Evolutionary conservation across 2,888 invertebrate species (phyloP), one percentile per base, ranked within the genome.

Genomic region (Ormyrus thymus): DNA sequence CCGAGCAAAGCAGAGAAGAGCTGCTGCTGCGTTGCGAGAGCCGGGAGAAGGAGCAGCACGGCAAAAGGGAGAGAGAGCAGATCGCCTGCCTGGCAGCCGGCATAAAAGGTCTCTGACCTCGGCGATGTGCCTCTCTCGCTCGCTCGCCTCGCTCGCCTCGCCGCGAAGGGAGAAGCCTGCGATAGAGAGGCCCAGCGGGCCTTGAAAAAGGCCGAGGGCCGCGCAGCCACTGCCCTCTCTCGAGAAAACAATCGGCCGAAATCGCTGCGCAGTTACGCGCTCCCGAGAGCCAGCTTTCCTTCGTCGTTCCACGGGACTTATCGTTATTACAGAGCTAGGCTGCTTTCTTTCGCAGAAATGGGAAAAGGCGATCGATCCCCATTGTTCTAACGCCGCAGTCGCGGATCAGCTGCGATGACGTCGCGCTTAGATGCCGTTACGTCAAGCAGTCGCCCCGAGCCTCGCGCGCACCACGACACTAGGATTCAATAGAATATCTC

Each of bases 91-190:
- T 87, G 84, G 85, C 87, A 84, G 86, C 84, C 86, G 86, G 86
- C 86, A 85, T 85, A 85, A 87, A 87, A 88, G 89, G 89, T 89
- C 89, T 87, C 86, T 89, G 87, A 88, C 88, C 88, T 86, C 87
- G 85, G 85, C 87, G 84, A 85, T 86, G 87, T 29, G 85, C 29
- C 56, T 58, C 15, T 65, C 51, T 43, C n/a, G 43, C 62, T 43
- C 53, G 10, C 64, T n/a, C 13, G 13, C 13, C 48, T 15, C 48
- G 7, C 13, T 48, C 10, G 48, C 59, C 29, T 59, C 45, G 45
- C 43, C 10, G 10, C 6, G 8, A 9, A 13, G 13, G 9, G 46
- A 8, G 64, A n/a, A 29, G 29, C 29, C 29, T 4, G 15, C 15
- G 62, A 55, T 10, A 6, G 59, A 29, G 68, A 13, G 70, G 43